These are phyloP conservation scores for Saguinus midas DNA, from an alignment of 2,113 vertebrate species.

Conservation along the genomic window DNA sequence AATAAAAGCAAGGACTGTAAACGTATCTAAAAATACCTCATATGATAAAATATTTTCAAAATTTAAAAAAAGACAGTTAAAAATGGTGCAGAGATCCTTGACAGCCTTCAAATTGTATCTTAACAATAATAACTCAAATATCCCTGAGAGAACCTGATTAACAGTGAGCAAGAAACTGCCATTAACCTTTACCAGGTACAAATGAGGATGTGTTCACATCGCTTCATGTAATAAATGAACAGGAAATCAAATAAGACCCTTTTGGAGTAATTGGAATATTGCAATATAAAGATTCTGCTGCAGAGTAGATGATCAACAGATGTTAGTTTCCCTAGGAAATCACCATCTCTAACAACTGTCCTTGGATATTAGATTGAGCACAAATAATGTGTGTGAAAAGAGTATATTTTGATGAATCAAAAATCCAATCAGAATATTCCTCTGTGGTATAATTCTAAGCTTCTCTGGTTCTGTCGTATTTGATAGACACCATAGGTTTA, in stretches of 20 bases:
- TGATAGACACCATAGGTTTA: not conserved
- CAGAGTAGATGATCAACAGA: not conserved
- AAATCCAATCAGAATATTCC: not conserved
- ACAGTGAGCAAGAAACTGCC: not conserved
- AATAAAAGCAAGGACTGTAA: not conserved
- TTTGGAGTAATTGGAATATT: not conserved
- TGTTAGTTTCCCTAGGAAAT: not conserved
- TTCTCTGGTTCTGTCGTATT: not conserved
- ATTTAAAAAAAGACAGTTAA: not conserved
- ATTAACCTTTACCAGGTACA: not conserved
- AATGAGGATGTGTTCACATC: not conserved
- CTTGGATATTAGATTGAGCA: not conserved
- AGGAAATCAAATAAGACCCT: not conserved
- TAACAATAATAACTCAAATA: not conserved
- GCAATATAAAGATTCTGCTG: not conserved
- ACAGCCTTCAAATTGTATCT: not conserved
- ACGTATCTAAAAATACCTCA: not conserved
- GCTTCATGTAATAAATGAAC: not conserved
- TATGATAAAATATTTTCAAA: conserved; percentile 5
- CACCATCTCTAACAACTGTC: not conserved
- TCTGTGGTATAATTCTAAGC: not conserved
- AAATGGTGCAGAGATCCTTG: not conserved
- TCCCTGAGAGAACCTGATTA: not conserved
- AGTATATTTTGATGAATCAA: not conserved
- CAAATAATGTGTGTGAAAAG: not conserved